Evolutionary conservation across 2,113 vertebrate species (phyloP), one percentile per base, ranked within the genome.

Genomic region (Gobius niger): DNA sequence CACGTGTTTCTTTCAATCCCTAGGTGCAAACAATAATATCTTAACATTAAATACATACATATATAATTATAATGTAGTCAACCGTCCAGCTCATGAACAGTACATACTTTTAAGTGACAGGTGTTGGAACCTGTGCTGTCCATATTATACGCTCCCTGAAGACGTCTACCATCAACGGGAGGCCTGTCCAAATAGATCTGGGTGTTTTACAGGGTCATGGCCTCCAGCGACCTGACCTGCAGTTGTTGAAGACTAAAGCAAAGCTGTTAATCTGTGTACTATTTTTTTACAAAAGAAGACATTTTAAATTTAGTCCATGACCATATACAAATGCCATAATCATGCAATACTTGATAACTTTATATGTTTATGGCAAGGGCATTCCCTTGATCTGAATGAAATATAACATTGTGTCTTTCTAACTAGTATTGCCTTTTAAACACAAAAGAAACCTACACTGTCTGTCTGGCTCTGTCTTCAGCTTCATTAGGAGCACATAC

Each of bases 211-310:
- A 82, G 75, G 46, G 64, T 46, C 68, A 10, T 65, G 70, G 78
- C 73, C 77, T 64, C 47, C 41, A 40, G 12, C 76, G 85, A 78
- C 78, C 74, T 76, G 70, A 88, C 83, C 66, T 13, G 40, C 5
- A 54, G 18, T 11, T 54, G 52, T 6, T 54, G 52, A 54, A 54
- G 52, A 80, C 73, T 70, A 46, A 61, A 34, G 47, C 7, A 44
- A 19, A 47, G 54, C 65, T 65, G 70, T 82, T 85, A 75, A 85
- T 85, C 80, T 73, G 44, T 44, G 65, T 16, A 60, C 40, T 60
- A 42, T 54, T 54, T 54, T 54, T 54, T 54, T 24, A 54, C 52
- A 54, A 9, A 9, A 9, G 18, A 10, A 52, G 51, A 16, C 5
- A 34, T 34, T 34, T 51, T 14, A 51, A 7, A n/a, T 9, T 19